Evolutionary conservation across 1,140 invertebrate genomes (phyloP).

Genomic region (Tetranychus urticae): DNA sequence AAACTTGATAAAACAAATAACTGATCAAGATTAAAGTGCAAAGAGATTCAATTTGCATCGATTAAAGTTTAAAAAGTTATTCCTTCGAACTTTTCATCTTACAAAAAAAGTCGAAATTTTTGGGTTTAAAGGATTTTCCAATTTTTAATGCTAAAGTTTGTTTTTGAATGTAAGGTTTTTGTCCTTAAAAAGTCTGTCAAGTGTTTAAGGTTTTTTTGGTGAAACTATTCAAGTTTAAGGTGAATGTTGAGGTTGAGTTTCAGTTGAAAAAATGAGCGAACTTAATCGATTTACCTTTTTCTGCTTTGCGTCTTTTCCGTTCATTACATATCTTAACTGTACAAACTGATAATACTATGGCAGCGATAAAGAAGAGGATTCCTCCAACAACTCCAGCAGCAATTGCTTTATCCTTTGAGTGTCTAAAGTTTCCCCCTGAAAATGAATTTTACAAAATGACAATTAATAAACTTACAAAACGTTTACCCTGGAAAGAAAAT

Average conservation of each 20-base stretch:
- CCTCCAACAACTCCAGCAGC: slow-evolving; percentile 67
- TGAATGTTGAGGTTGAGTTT: background rate
- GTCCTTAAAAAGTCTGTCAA: background rate
- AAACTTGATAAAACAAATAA: too few relatives aligned
- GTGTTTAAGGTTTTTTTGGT: background rate
- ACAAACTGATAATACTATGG: slow-evolving; percentile 81
- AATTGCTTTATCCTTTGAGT: slow-evolving; percentile 8
- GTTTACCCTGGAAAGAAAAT: too few relatives aligned
- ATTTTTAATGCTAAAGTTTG: too few relatives aligned
- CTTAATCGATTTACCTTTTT: slow-evolving; percentile 51
- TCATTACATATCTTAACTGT: slow-evolving; percentile 93
- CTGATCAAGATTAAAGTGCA: too few relatives aligned
- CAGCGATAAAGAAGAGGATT: slow-evolving; percentile 82
- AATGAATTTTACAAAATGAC: background rate
- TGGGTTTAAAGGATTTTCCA: too few relatives aligned
- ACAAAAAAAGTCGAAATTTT: too few relatives aligned
- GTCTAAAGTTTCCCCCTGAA: background rate
- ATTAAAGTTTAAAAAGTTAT: too few relatives aligned
- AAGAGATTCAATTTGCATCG: too few relatives aligned
- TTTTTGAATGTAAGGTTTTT: too few relatives aligned
- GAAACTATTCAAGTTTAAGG: background rate
- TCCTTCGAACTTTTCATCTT: too few relatives aligned
- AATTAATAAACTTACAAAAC: background rate
- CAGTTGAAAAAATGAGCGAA: background rate
- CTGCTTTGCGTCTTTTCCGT: slow-evolving; percentile 77